Base-by-base conservation (phyloP, 1,140 invertebrate genomes). In the Cardiocondyla obscurior region DNA sequence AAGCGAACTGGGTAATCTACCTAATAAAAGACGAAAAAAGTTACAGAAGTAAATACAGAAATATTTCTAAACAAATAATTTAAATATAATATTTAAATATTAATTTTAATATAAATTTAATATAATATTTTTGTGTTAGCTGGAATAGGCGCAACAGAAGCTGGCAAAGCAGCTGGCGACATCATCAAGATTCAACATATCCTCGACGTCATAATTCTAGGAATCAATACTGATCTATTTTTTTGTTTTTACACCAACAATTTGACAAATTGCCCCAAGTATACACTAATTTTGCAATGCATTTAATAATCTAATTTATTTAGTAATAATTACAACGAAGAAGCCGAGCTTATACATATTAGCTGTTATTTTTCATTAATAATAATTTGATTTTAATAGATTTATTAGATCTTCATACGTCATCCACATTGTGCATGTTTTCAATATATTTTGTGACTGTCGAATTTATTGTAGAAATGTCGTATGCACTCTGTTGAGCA, bases 21-120 rank as follows among this genome's bases (percentile, higher is more conserved):
- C 91, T 28, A 93, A 93, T 65, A 93, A 92, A 83, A 92, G 92
- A 79, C 92, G 92, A 62, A 94, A 93, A 90, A 94, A 94, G 85
- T 89, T 93, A 76, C 91, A 93, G 82, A 92, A 93, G 94, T 94
- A 87, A 90, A 91, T 89, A 30, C 25, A 28, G 16, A 3, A 3
- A 33, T 33, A 30, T 55, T 53, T 53, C 6, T 30, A 39, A 53
- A 60, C 12, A 25, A 39, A 49, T 19, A 62, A 6, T 42, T 57
- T 14, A 19, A 39, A n/a, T n/a, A n/a, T n/a, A n/a, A n/a, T n/a
- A n/a, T n/a, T 33, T 14, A 58, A 51, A 51, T 30, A 6, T 57
- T 7, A 57, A 28, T 36, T 69, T n/a, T 58, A 19, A 42, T 22
- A 36, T 57, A 1, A 62, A 5, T 82, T 46, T 53, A 55, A 55